phyloP scores from a whole-genome alignment of 2,113 vertebrate species.

The Antennarius striatus region DNA sequence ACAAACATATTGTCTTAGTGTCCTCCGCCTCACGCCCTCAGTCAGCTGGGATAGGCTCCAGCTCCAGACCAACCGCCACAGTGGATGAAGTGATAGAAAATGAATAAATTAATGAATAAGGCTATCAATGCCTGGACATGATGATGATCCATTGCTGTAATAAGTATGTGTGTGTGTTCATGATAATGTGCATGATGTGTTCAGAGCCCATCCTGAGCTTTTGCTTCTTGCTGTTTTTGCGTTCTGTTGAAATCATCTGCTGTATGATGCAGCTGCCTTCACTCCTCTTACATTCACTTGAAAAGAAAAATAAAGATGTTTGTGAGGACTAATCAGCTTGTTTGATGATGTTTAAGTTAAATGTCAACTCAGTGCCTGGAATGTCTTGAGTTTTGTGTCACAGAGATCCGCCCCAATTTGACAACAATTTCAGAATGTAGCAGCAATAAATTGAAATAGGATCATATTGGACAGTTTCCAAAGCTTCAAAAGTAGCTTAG shows the following conservation, averaged over 20 bases:
- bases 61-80: no score
- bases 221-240: slow-evolving; percentile 31
- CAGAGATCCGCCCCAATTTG: slow-evolving; percentile 35
- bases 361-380: slow-evolving; percentile 56
- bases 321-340: slow-evolving; percentile 55
- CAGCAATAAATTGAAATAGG: slow-evolving; percentile 26
- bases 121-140: no score
- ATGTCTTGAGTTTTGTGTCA: slow-evolving; percentile 31
- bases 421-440: slow-evolving; percentile 43
- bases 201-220: slow-evolving; percentile 11
- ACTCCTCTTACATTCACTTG: slow-evolving; percentile 49
- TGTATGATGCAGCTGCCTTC: slow-evolving; percentile 29
- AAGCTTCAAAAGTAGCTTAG: slow-evolving; percentile 56
- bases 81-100: no score
- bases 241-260: slow-evolving; percentile 29
- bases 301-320: slow-evolving; percentile 53
- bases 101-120: no score
- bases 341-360: slow-evolving; percentile 67
- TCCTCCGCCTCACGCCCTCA: no score
- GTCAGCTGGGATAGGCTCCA: no score
- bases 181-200: slow-evolving; percentile 4
- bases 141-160: no score
- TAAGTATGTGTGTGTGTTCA: background rate
- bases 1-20: no score
- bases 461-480: slow-evolving; percentile 37